Conservation (phyloP, 1,140 invertebrate species). For the Stegodyphus mimosarum region DNA sequence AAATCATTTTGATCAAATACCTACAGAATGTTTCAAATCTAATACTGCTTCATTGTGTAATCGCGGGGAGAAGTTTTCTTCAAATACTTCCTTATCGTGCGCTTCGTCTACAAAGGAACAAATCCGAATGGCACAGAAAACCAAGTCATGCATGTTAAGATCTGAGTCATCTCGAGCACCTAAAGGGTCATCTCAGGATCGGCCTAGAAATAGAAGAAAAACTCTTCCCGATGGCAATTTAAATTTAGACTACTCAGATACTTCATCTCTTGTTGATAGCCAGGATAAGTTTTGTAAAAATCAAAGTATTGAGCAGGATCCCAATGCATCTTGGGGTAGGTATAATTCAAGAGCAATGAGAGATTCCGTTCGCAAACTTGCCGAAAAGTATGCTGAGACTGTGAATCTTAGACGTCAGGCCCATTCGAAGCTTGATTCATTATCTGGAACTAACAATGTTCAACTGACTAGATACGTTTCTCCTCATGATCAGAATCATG, state of each 20-base stretch:
- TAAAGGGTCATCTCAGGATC: constrained; percentile 4
- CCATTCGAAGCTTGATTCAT: constrained; percentile 25
- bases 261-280: not conserved
- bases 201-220: constrained; percentile 28
- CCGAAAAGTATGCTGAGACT: constrained; percentile 47
- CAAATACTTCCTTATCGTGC: not conserved
- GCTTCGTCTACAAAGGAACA: not conserved
- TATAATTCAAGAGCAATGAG: constrained; percentile 55
- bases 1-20: not conserved
- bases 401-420: constrained; percentile 28
- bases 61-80: not conserved
- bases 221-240: constrained; percentile 43
- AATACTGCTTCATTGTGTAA: not conserved
- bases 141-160: constrained; percentile 26
- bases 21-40: no score
- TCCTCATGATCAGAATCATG: not conserved
- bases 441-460: constrained; percentile 22
- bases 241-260: not conserved
- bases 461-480: constrained; percentile 17
- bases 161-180: constrained; percentile 35
- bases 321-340: constrained; percentile 55
- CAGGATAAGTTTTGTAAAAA: not conserved
- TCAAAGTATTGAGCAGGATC: constrained; percentile 36
- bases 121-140: not conserved
- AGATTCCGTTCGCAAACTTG: constrained; percentile 49